Percentiles rank a stretch among this genome's conserved stretches.
Conservation (phyloP, 2,888 invertebrate species). For the Aquatica leii region DNA sequence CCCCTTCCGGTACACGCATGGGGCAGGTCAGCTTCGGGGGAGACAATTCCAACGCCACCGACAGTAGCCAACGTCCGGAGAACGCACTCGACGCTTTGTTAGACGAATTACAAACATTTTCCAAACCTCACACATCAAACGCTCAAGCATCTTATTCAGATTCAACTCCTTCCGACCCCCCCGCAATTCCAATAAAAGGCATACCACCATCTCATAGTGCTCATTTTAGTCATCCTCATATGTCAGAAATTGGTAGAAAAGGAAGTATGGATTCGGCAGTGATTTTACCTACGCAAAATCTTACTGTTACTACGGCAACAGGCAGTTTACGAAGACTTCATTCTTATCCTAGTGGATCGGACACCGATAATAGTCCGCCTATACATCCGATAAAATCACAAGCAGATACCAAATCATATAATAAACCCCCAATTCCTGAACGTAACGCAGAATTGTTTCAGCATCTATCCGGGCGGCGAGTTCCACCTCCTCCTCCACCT, state of each 20-base stretch:
- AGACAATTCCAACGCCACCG: constrained; percentile 65
- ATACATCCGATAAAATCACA: constrained; percentile 67
- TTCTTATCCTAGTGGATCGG: constrained; percentile 87
- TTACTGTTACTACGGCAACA: constrained; percentile 59
- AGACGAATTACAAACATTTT: constrained; percentile 91
- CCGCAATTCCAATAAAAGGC: constrained; percentile 57
- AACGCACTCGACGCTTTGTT: constrained; percentile 97
- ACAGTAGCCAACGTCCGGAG: constrained; percentile 77
- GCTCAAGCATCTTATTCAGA: constrained; percentile 50
- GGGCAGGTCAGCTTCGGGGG: constrained; percentile 69
- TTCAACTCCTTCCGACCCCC: constrained; percentile 50
- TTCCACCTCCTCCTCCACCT: constrained; percentile 93
- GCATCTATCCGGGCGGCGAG: constrained; percentile 74
- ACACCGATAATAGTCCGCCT: constrained; percentile 80
- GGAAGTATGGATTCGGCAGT: constrained; percentile 65
- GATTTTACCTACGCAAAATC: constrained; percentile 56
- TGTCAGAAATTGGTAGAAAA: constrained; percentile 65
- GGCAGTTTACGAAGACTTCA: constrained; percentile 77
- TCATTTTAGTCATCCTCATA: constrained; percentile 56
- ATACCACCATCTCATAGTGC: constrained; percentile 47
- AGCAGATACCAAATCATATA: constrained; percentile 61
- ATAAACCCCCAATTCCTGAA: constrained; percentile 84
- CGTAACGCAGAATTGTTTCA: constrained; percentile 80
- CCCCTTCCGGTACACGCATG: constrained; percentile 70
- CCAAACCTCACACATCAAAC: constrained; percentile 68